Base-by-base conservation (phyloP, 1,140 invertebrate genomes). In the Pseudomyrmex pallidus region DNA sequence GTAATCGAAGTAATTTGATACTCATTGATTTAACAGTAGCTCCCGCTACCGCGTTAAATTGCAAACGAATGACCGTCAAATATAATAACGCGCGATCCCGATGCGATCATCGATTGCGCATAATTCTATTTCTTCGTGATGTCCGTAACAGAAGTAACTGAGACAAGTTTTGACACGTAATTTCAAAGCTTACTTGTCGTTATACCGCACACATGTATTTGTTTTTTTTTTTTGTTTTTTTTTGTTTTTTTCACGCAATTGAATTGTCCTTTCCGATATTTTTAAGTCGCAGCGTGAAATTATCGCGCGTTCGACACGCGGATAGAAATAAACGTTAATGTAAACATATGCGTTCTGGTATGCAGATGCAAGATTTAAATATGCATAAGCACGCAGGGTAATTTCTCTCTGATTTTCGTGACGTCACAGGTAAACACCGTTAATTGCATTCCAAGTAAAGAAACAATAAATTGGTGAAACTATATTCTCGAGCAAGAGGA, bases 351-450 rank as follows among this genome's bases (percentile, higher is more conserved):
- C 35, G 35, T 35, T 35, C 35, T 0, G 4, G 7, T 35, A 35
- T 35, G 35, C 10, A 57, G 57, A 68, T 8, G 10, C 20, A 46
- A 48, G 46, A 5, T 35, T 7, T 35, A 35, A 35, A 35, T 35
- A 35, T 35, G 35, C 5, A 35, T 35, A 35, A 35, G 35, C 35
- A 35, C 20, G n/a, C 12, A 59, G 56, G 15, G 44, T 70, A 50
- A 80, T 59, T 59, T 67, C 9, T 8, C 54, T 25, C 13, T 57
- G 44, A 35, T 57, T 4, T 2, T 20, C 66, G 22, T 73, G 59
- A 59, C 35, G 48, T 17, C 10, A 52, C 17, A 88, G 85, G 84
- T 90, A 85, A 87, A 85, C 85, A 87, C 84, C 66, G 80, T 88
- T 90, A 89, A 83, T 57, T 62, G 72, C 15, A 15, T 10, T 73